Percentiles rank a stretch among this genome's conserved stretches.
These are phyloP conservation scores for Acipenser ruthenus DNA, from an alignment of 2,797 vertebrate species.

Conservation along the genomic window DNA sequence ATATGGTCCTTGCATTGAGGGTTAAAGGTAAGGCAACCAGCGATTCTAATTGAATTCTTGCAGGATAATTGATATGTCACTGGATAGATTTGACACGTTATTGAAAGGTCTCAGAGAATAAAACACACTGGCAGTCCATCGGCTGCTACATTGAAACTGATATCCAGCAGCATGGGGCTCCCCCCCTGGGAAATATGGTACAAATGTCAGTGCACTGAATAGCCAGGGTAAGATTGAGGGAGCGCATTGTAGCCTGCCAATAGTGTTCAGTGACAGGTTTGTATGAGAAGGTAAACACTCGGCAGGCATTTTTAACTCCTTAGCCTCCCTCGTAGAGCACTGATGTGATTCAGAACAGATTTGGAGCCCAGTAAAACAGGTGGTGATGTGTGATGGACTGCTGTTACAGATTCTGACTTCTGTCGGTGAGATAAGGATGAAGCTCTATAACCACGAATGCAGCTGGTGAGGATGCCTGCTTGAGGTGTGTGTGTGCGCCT, in stretches of 20 bases:
- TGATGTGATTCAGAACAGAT: no score
- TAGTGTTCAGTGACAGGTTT: no score
- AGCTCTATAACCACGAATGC: no score
- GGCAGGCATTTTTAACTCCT: no score
- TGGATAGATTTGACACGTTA: conserved; percentile 31
- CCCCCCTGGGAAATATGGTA: conserved; percentile 38
- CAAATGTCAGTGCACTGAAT: conserved; percentile 39
- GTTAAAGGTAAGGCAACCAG: conserved; percentile 44
- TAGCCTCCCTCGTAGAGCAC: no score
- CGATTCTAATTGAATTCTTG: conserved; percentile 51
- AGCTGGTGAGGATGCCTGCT: no score
- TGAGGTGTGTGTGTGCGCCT: no score
- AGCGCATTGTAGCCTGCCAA: conserved; percentile 12
- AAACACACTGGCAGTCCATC: conserved; percentile 22
- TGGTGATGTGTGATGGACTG: no score
- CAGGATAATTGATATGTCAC: conserved; percentile 50
- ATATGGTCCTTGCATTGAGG: conserved; percentile 14
- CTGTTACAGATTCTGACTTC: no score
- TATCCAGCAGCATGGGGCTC: background rate
- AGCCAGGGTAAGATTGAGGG: conserved; percentile 16
- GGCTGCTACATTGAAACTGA: conserved; percentile 31
- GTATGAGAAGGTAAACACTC: no score
- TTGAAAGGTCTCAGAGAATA: conserved; percentile 30
- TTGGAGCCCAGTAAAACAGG: no score
- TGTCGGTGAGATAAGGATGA: no score